phyloP scores from a whole-genome alignment of 2,888 invertebrate species.

The Ypsolopha scabrella region DNA sequence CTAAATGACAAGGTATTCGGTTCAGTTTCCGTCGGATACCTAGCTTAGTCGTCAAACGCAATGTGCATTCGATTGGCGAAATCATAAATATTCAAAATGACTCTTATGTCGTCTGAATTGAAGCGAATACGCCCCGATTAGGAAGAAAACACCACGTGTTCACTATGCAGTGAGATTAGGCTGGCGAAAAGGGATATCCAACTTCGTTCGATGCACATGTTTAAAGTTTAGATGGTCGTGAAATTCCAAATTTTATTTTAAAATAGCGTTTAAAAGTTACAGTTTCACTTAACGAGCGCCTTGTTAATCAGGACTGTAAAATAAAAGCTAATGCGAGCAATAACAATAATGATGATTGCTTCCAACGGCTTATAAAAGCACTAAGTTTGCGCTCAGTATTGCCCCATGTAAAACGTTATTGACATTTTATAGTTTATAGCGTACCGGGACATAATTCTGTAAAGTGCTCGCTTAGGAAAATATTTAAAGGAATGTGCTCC shows the following conservation, averaged over 20 bases:
- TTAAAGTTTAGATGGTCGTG: constrained; percentile 18
- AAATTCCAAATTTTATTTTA: constrained; percentile 28
- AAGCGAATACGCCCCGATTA: constrained; percentile 43
- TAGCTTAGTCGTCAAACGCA: constrained; percentile 29
- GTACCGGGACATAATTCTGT: neutral
- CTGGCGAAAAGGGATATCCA: constrained; percentile 21
- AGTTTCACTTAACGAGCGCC: neutral
- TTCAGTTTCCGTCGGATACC: constrained; percentile 29
- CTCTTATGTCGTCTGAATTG: constrained; percentile 48
- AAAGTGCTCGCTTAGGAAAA: too few relatives aligned
- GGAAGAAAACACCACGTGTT: constrained; percentile 51
- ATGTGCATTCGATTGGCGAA: constrained; percentile 50
- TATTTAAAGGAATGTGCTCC: too few relatives aligned
- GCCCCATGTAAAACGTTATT: neutral
- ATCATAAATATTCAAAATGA: constrained; percentile 58
- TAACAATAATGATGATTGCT: neutral
- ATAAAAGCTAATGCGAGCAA: neutral
- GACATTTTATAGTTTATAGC: neutral
- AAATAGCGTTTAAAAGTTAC: neutral
- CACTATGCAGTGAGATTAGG: constrained; percentile 35
- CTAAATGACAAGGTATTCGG: constrained; percentile 36
- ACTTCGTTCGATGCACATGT: constrained; percentile 35
- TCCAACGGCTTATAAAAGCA: neutral
- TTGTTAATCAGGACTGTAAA: neutral
- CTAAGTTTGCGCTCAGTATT: neutral